Evolutionary conservation across 1,140 invertebrate species (phyloP).

Genomic region (Apis laboriosa): DNA sequence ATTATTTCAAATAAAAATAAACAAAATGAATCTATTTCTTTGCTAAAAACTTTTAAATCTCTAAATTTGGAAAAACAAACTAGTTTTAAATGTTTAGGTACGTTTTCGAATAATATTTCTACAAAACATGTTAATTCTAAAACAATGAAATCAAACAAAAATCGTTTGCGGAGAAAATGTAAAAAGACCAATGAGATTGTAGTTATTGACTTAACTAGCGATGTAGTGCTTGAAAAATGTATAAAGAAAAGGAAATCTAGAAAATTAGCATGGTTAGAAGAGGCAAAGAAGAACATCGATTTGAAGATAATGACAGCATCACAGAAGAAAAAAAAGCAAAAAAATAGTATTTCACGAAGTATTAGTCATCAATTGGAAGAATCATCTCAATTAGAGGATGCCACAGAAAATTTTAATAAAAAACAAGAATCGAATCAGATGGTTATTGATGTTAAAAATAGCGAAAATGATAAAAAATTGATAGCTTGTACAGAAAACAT

Average conservation of each 20-base stretch:
- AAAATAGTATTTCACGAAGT: slow-evolving; percentile 17
- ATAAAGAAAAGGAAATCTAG: slow-evolving; percentile 65
- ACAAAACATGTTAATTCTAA: slow-evolving; percentile 41
- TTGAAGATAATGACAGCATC: slow-evolving; percentile 51
- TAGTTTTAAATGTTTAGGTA: slow-evolving; percentile 56
- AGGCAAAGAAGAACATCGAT: slow-evolving; percentile 62
- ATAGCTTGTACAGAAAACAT: slow-evolving; percentile 6
- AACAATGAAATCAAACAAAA: slow-evolving; percentile 45
- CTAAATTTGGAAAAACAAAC: slow-evolving; percentile 48
- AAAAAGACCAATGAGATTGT: slow-evolving; percentile 69
- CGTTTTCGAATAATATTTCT: slow-evolving; percentile 59
- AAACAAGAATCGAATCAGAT: slow-evolving; percentile 20
- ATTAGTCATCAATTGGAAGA: slow-evolving; percentile 43
- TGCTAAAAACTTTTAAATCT: slow-evolving; percentile 43
- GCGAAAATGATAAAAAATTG: neutral
- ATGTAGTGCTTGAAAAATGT: slow-evolving; percentile 60
- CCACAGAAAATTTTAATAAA: slow-evolving; percentile 16
- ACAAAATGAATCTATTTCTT: slow-evolving; percentile 45
- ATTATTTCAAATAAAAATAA: slow-evolving; percentile 51
- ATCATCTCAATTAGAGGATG: neutral
- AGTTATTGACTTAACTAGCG: slow-evolving; percentile 74
- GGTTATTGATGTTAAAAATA: neutral
- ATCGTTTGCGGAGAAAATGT: slow-evolving; percentile 46
- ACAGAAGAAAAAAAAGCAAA: slow-evolving; percentile 25
- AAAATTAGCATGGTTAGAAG: slow-evolving; percentile 68